Evolutionary conservation across 2,888 invertebrate genomes (phyloP), one percentile per base, ranked within the genome.

Genomic region (Aelia acuminata): DNA sequence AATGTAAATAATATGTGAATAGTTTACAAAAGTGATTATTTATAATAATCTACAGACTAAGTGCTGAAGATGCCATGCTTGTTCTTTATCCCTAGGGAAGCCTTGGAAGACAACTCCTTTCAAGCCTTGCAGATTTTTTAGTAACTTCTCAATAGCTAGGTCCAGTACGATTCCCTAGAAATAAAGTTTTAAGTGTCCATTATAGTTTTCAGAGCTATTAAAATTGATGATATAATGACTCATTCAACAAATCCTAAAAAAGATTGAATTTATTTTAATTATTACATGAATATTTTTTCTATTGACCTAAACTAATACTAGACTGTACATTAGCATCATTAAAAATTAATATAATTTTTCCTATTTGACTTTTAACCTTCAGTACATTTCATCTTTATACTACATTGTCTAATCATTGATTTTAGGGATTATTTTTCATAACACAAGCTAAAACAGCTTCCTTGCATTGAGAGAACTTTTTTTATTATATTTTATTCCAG

Each of bases 101-200:
- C 90, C 90, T 43, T 89, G 88, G 47, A 89, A 89, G 15, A 90
- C 89, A 50, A 90, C 88, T 31, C 90, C 90, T 84, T 90, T 89
- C 22, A 89, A n/a, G 8, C 89, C 90, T n/a, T 89, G 88, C 26
- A 88, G 80, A 75, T 88, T 88, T 49, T 87, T 87, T 39, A 90
- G 87, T 39, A 90, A 85, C 31, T 89, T 47, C 89, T 90, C 90
- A 31, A 75, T 85, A 31, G 89, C 75, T 57, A 90, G 57, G 84
- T 90, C 90, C 35, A 89, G 85, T 48, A 90, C 63, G 22, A 89
- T 89, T 26, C 89, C 85, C 90, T 90, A 84, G 20, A 75, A 85
- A 63, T 57, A 49, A 85, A 70, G 35, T 84, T 31, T 31, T 47
- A 80, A 50, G 15, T 26, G 13, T 57, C 3, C 3, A 26, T 57